Base-by-base conservation (phyloP, 2,888 invertebrate genomes). In the Brachypalpus laphriformis region DNA sequence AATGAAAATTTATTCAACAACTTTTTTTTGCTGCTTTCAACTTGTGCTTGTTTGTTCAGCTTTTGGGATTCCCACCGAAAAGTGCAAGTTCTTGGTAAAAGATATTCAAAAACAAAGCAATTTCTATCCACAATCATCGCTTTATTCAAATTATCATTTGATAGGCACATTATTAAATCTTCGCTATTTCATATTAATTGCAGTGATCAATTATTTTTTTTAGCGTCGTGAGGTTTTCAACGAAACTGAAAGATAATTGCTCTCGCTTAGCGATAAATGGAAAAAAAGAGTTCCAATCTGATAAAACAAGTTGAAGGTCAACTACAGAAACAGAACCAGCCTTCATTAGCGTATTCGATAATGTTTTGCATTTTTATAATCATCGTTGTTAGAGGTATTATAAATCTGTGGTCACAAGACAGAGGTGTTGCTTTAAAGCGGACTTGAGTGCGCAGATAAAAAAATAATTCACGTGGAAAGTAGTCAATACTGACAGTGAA, bases 301-400 rank as follows among this genome's bases (percentile, higher is more conserved):
- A 66, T 66, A 66, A 40, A 66, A 51, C n/a, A 51, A n/a, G 9
- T 51, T 66, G 66, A 66, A 66, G 66, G 66, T 66, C 37, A 51
- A 40, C 49, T 28, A 31, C 14, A 25, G 18, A 37, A 37, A 22
- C 25, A 20, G 14, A 51, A 25, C 37, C 16, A 11, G 22, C 40
- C 7, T 22, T 40, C 42, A 66, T 51, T 66, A 51, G 66, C 51
- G 66, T 66, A 51, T 37, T 20, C 37, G 18, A 40, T 22, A 57
- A 20, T 16, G 14, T 34, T 56, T 51, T 51, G 51, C 28, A 51
- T 28, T 25, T 51, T 49, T 22, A n/a, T 22, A 22, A 22, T 49
- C 20, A 49, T 49, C 6, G 5, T n/a, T 22, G 11, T 51, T 51
- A 25, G 25, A n/a, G 25, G 0, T 28, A 28, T 14, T 25, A 51